Base-by-base conservation (phyloP, 1,140 invertebrate species). In the Bombyx mori region DNA sequence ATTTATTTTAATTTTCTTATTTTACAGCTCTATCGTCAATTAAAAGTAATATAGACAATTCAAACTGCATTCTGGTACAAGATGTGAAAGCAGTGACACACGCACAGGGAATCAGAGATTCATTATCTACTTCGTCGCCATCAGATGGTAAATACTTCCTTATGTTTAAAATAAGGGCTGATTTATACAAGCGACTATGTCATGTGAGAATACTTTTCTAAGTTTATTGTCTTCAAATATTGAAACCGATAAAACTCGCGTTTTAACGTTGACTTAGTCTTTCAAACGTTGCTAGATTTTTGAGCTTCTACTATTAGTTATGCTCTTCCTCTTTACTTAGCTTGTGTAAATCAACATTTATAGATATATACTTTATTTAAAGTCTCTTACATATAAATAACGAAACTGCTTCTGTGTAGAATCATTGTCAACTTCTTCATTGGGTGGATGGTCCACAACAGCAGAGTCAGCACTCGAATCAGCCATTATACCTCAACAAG, bases 31-130 rank as follows among this genome's bases (percentile, higher is more conserved):
- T 95, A 82, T 95, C 92, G 88, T 94, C 94, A 74, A 95, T 95
- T 93, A 92, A 94, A 87, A 91, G 91, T 76, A 92, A 92, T 85
- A 92, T 94, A 89, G 94, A 96, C 89, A 92, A 91, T 81, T 91
- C 93, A 71, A 95, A 95, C 86, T 96, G 95, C 88, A 95, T 96
- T 78, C 88, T 96, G 79, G 94, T 96, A 69, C 94, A 96, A 91
- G 95, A 96, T 88, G 93, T 95, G 58, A 96, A 96, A 88, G 93
- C 94, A 69, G 93, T 95, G 63, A 95, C 94, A 62, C 92, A 95
- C 74, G 93, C 94, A 84, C 92, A 93, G 79, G 92, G 92, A 77
- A 89, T 91, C 63, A 91, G 92, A 79, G 92, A 93, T 82, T 89
- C 92, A 58, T 89, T 93, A 82, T 93, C 92, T 50, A 93, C 92